Evolutionary conservation across 2,113 vertebrate genomes (phyloP).

Genomic region (Oreochromis tanganicae): DNA sequence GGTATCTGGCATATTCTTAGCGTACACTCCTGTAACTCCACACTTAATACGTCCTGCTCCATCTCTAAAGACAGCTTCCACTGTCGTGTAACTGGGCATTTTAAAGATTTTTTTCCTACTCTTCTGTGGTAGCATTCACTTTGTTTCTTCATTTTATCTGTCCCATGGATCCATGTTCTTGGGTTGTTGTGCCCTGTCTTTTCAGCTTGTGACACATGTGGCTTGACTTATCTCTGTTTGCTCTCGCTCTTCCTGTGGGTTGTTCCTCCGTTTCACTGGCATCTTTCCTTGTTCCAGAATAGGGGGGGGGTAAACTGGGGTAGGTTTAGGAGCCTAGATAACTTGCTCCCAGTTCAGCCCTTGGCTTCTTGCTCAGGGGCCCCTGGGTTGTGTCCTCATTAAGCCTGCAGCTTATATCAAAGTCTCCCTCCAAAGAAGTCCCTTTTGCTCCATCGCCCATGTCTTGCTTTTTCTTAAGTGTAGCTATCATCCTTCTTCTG

Average conservation of each 20-base stretch:
- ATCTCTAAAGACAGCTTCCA: not conserved
- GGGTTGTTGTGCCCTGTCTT: not conserved
- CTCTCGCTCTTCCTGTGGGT: not conserved
- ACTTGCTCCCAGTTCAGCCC: not conserved
- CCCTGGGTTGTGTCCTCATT: not conserved
- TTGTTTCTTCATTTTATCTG: not conserved
- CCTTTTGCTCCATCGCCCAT: accelerated
- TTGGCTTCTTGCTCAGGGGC: not conserved
- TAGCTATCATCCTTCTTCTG: accelerated
- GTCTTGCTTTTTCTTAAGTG: not conserved
- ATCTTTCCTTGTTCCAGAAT: not conserved
- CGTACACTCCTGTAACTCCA: not conserved
- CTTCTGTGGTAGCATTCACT: not conserved
- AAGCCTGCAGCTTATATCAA: not conserved
- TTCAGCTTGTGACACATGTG: not conserved
- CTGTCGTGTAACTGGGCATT: not conserved
- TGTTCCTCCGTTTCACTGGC: not conserved
- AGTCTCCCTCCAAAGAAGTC: not conserved
- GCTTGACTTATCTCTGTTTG: not conserved
- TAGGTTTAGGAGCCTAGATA: not conserved
- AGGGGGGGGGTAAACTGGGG: not conserved
- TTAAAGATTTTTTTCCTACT: not conserved
- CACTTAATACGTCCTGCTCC: not conserved
- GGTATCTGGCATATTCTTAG: not conserved
- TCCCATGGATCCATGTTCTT: not conserved